Evolutionary conservation across 2,888 invertebrate species (phyloP).

Genomic region (Apeira syringaria): DNA sequence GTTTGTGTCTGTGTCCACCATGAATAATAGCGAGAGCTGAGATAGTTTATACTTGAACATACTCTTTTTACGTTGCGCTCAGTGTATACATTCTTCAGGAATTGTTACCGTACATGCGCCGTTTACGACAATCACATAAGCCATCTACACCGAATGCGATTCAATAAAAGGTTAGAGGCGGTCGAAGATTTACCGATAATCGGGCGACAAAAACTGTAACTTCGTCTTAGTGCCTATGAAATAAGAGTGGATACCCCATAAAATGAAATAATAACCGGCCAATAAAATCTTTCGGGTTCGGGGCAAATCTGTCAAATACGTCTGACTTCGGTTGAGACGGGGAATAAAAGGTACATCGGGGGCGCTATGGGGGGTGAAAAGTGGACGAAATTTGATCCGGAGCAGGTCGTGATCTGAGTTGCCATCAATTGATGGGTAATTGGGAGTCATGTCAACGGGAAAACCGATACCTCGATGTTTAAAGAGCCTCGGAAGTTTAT

Average conservation of each 20-base stretch:
- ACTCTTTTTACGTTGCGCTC: slow-evolving; percentile 18
- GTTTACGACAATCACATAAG: slow-evolving; percentile 58
- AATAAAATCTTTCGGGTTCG: slow-evolving; percentile 73
- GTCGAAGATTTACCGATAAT: slow-evolving; percentile 71
- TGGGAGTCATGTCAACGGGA: slow-evolving; percentile 66
- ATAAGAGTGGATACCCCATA: slow-evolving; percentile 78
- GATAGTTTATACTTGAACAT: slow-evolving; percentile 34
- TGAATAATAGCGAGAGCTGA: slow-evolving; percentile 33
- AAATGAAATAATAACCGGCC: slow-evolving; percentile 82
- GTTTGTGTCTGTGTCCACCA: slow-evolving; percentile 35
- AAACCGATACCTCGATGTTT: slow-evolving; percentile 55
- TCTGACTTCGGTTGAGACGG: slow-evolving; percentile 45
- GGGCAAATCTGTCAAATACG: slow-evolving; percentile 76
- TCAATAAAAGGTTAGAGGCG: slow-evolving; percentile 69
- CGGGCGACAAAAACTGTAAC: slow-evolving; percentile 73
- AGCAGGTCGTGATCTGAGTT: slow-evolving; percentile 59
- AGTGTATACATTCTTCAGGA: slow-evolving; percentile 36
- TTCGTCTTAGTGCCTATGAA: slow-evolving; percentile 72
- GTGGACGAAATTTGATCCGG: slow-evolving; percentile 75
- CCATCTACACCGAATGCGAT: slow-evolving; percentile 57
- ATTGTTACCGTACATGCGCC: slow-evolving; percentile 49
- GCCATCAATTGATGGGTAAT: slow-evolving; percentile 73
- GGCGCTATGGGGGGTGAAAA: slow-evolving; percentile 58
- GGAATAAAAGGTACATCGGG: slow-evolving; percentile 50
- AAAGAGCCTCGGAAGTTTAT: slow-evolving; percentile 25